Evolutionary conservation across 2,113 vertebrate species (phyloP).

Genomic region (Neolamprologus tretocephalus): DNA sequence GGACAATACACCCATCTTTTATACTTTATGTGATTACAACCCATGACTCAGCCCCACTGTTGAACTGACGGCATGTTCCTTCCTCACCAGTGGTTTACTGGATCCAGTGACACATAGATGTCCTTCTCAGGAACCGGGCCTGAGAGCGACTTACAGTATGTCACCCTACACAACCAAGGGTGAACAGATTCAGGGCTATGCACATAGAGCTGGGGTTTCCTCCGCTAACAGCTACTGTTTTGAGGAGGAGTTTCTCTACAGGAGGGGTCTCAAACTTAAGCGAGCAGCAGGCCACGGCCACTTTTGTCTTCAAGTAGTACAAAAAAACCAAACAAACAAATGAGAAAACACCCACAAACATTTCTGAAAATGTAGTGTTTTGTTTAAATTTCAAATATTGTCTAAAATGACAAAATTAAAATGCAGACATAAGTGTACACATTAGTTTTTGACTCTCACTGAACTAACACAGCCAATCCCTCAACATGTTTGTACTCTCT

Average conservation of each 20-base stretch:
- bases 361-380: not conserved
- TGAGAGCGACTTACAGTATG: fast-evolving
- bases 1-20: not conserved
- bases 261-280: not conserved
- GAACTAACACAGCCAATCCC: not conserved
- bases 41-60: not conserved
- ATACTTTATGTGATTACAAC: not conserved
- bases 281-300: not conserved
- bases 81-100: not conserved
- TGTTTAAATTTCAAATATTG: not conserved
- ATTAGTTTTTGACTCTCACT: not conserved
- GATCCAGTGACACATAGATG: not conserved
- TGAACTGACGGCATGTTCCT: fast-evolving
- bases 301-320: not conserved
- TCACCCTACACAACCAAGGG: not conserved
- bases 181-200: not conserved
- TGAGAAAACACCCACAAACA: fast-evolving
- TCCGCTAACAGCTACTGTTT: not conserved
- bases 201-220: not conserved
- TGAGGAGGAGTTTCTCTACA: not conserved
- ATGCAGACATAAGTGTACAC: not conserved
- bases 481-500: not conserved
- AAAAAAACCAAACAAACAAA: fast-evolving
- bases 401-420: not conserved
- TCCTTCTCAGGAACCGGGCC: fast-evolving